These are phyloP conservation scores for Catharus minimus DNA, from an alignment of 2,113 vertebrate genomes.

Conservation along the genomic window DNA sequence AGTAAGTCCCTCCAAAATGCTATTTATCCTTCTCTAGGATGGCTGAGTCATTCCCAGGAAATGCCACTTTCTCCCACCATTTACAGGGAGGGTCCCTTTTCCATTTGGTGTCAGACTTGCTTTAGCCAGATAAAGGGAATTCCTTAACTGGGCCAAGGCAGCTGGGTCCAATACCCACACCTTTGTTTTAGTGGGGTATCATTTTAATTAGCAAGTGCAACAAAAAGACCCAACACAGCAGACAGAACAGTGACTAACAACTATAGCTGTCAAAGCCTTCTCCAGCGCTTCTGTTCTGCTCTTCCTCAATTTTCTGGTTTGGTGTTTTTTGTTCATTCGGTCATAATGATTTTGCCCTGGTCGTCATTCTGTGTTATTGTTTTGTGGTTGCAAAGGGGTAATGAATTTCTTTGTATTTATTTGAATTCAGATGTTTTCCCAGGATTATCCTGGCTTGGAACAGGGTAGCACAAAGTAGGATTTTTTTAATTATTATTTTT, in stretches of 20 bases:
- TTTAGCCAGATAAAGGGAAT: background rate
- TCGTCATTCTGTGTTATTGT: rapidly evolving
- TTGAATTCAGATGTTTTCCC: background rate
- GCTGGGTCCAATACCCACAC: background rate
- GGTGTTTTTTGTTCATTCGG: background rate
- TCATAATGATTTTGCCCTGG: background rate
- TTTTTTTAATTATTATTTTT: too few species aligned
- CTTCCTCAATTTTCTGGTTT: background rate
- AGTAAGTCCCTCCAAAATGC: background rate
- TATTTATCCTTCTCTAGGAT: background rate
- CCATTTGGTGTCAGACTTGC: background rate
- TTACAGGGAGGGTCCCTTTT: background rate
- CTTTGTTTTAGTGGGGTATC: background rate
- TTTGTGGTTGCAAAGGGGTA: background rate
- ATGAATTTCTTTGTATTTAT: background rate
- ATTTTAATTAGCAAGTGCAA: background rate
- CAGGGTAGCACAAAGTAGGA: background rate
- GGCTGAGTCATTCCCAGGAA: background rate
- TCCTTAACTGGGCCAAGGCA: background rate
- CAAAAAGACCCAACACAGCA: background rate
- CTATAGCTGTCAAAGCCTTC: background rate
- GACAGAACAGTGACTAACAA: background rate
- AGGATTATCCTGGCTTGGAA: background rate
- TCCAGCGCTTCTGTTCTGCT: rapidly evolving
- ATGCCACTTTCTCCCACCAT: background rate